Conservation (phyloP, 2,113 vertebrate species). For the Macaca mulatta region DNA sequence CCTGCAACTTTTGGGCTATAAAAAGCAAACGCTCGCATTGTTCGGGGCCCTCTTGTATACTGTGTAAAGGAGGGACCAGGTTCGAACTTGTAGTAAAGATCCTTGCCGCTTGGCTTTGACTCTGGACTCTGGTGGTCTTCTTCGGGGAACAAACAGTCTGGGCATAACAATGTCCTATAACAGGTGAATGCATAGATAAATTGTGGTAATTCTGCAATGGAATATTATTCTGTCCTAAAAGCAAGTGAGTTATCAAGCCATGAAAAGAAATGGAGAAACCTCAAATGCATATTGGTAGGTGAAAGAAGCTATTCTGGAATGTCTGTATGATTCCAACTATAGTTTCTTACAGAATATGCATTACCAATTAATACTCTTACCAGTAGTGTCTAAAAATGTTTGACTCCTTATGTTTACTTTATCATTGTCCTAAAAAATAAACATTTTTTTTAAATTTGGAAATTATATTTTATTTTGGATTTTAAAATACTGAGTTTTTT, state of each 20-base stretch:
- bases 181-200: background rate
- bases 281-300: background rate
- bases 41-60: no score
- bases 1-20: no score
- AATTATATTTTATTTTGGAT: background rate
- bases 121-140: no score
- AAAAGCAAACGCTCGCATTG: no score
- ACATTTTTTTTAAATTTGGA: background rate
- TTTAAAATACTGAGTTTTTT: background rate
- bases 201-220: background rate
- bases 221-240: background rate
- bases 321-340: background rate
- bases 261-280: background rate
- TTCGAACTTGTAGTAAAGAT: no score
- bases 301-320: background rate
- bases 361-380: background rate
- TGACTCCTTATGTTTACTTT: no score
- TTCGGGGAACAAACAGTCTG: no score
- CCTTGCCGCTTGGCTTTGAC: no score
- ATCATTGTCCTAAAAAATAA: background rate
- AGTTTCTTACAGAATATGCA: background rate
- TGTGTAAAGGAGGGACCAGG: no score
- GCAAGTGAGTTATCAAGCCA: background rate
- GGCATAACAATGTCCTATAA: no score
- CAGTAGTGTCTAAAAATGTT: background rate